These are phyloP conservation scores for Goniozus legneri DNA, from an alignment of 1,140 invertebrate species.

Conservation along the genomic window DNA sequence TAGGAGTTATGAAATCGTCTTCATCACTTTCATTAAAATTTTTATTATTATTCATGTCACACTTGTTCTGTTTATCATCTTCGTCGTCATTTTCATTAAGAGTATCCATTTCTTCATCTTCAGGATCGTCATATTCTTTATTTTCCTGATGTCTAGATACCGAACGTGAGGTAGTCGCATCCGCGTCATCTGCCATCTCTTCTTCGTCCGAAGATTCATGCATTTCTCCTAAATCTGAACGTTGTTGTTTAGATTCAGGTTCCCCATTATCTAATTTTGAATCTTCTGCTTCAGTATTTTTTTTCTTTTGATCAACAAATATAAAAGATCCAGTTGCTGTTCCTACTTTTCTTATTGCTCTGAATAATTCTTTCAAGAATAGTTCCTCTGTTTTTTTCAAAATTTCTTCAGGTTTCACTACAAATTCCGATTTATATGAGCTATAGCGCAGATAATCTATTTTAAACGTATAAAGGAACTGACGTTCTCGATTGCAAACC, in stretches of 20 bases:
- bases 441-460: constrained; percentile 72
- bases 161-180: constrained; percentile 59
- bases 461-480: constrained; percentile 58
- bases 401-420: constrained; percentile 66
- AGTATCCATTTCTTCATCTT: constrained; percentile 47
- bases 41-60: background rate
- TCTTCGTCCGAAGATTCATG: constrained; percentile 65
- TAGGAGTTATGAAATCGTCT: constrained; percentile 41
- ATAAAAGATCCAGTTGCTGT: constrained; percentile 44
- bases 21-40: constrained; percentile 45
- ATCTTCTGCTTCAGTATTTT: constrained; percentile 35
- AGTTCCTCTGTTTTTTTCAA: constrained; percentile 65
- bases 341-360: constrained; percentile 53
- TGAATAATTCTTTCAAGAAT: constrained; percentile 65
- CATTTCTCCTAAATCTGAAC: constrained; percentile 49
- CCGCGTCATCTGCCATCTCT: constrained; percentile 56
- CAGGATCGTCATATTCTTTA: constrained; percentile 77
- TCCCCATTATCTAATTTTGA: constrained; percentile 46
- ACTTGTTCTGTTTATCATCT: constrained; percentile 22
- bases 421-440: constrained; percentile 69
- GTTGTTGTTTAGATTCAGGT: constrained; percentile 17
- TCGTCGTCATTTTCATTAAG: constrained; percentile 52
- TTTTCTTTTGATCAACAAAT: constrained; percentile 44
- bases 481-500: constrained; percentile 54
- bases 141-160: constrained; percentile 61